Base-by-base conservation (phyloP, 2,113 vertebrate species). In the Xyrauchen texanus region DNA sequence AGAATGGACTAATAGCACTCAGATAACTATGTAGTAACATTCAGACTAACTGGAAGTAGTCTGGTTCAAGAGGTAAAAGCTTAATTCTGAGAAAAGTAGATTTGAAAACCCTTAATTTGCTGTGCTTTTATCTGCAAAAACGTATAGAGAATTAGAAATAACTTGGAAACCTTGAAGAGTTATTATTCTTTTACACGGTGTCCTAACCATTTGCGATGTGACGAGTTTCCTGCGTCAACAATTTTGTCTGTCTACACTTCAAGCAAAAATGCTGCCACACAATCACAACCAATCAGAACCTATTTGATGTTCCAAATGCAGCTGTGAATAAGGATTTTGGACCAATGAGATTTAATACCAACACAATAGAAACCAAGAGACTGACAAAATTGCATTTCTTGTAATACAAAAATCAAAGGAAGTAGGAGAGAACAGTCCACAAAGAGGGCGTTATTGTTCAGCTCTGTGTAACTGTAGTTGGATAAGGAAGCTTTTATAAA, bases 401-500 rank as follows among this genome's bases (percentile, higher is more conserved):
- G 5, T 34, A 76, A 70, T 3, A 34, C 34, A 15, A 44, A 57
- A 55, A 52, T 7, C 3, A 57, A 70, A 70, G 68, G 68, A 70
- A 70, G 52, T 51, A 70, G 45, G 76, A 52, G 16, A 64, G 78
- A 4, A 34, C 21, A 34, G 21, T 83, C 81, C 84, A 42, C 62
- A 67, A 65, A 64, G 9, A 47, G 69, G 67, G 72, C 4, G 81
- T 82, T 78, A 5, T 79, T 62, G 81, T 88, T 86, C 88, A 87
- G 88, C 83, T 77, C 76, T 11, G 67, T 42, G 68, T 87, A 88
- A 49, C 68, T 77, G 86, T 84, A 85, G 76, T 87, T 80, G 46
- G 16, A 0, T 80, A 42, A 66, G 87, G 21, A 84, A 86, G 81
- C 90, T 90, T 76, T 90, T 34, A 34, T 34, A 34, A 34, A 34